Evolutionary conservation across 2,113 vertebrate species (phyloP), one percentile per base, ranked within the genome.

Genomic region (Solea solea): DNA sequence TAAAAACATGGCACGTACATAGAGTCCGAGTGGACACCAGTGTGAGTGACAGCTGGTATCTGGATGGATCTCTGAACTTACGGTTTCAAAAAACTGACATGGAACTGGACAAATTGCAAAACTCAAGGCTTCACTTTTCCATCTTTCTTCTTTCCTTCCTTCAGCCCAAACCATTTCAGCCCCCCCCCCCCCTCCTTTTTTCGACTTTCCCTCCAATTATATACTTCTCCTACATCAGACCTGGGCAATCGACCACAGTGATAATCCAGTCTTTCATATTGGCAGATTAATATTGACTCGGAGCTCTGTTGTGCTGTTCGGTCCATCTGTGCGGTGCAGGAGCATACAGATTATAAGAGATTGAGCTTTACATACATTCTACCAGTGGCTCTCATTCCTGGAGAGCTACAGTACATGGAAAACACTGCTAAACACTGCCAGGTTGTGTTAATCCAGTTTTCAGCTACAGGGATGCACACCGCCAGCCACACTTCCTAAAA

Each of bases 281-380:
- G 81, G 74, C 78, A 89, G 84, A 91, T 88, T 83, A 87, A 83
- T 89, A 90, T 90, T 87, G 84, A 91, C 78, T 87, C 57, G 61
- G 83, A 81, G 80, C 52, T 75, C 54, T 70, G 73, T 48, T 69
- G 46, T 77, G 80, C 73, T 85, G 79, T 66, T 78, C 5, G 27
- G 67, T 69, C 73, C 71, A 82, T 75, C 76, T 79, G 54, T 59
- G 68, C 82, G 79, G 71, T 78, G 65, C 76, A 67, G 74, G 52
- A 81, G 69, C 69, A 81, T 77, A 76, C 64, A 66, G 62, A 62
- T 55, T 72, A 82, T 73, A 56, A 82, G 73, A 59, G 84, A 81
- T 57, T 65, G 72, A 50, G 57, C 54, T 83, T 88, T 62, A 86
- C 86, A 78, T 67, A 81, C 71, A 84, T 80, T 84, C 72, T 69